Conservation (phyloP, 2,113 vertebrate species). For the Dromaius novaehollandiae region DNA sequence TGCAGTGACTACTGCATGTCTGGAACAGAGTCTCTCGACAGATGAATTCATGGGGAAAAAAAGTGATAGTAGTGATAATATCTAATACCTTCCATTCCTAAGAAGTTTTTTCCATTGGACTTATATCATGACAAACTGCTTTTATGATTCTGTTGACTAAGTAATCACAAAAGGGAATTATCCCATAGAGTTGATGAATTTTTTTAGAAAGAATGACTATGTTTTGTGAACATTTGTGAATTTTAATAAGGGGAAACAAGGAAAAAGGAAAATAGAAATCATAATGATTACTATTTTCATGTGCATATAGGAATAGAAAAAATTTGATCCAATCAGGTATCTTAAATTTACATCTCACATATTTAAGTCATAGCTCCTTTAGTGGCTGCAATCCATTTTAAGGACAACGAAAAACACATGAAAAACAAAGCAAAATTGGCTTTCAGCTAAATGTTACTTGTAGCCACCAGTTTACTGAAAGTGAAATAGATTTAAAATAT, state of each 20-base stretch:
- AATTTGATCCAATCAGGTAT: neutral
- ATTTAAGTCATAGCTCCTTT: neutral
- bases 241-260: neutral
- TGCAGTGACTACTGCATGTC: neutral
- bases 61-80: neutral
- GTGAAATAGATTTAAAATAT: neutral
- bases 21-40: neutral
- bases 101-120: neutral
- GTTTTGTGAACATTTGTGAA: neutral
- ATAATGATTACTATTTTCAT: neutral
- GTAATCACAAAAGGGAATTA: neutral
- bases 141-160: neutral
- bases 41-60: neutral
- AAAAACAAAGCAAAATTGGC: neutral
- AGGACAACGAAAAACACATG: neutral
- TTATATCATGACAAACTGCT: neutral
- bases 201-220: neutral
- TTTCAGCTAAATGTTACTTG: neutral
- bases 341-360: neutral
- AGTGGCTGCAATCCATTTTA: neutral
- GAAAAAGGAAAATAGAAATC: neutral
- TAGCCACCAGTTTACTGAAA: neutral
- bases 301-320: neutral
- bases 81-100: neutral
- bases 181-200: neutral